Base-by-base conservation (phyloP, 2,113 vertebrate species). In the Poecilia latipinna region DNA sequence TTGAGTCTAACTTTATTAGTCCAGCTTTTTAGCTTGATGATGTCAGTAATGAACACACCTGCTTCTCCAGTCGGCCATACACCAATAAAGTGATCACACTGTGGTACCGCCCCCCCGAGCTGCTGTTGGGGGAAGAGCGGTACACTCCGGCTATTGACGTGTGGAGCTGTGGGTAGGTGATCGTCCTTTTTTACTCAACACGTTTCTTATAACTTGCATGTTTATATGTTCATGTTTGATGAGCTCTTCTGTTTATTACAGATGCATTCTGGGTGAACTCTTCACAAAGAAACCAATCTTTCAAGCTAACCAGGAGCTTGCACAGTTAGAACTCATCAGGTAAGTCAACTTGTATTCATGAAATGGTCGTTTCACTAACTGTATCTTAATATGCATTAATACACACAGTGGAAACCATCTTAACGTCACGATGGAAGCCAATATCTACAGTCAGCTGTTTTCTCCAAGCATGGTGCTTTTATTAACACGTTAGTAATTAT, bases 221-320 rank as follows among this genome's bases (percentile, higher is more conserved):
- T 35, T 24, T 2, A 10, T 28, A 0, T 60, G 33, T 35, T 72
- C 5, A 4, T 62, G 4, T 39, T 15, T 44, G 60, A n/a, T 37
- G 11, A 19, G 2, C 51, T 7, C 3, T 73, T 68, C 70, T 90
- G 74, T 84, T 68, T 72, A 10, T 89, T 85, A 44, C 92, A 99
- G 98, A 76, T 99, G 98, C 93, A 99, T 99, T 90, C 95, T 99
- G 78, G 98, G 98, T 68, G 98, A 99, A 84, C 95, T 99, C 83
- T 99, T 99, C 92, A 99, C 96, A 75, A 99, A 99, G 95, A 99
- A 98, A 81, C 98, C 98, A 61, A 99, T 99, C 90, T 99, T 99
- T 91, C 98, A 99, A 94, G 98, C 98, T 78, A 99, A 99, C 79
- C 98, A 99, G 91, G 98, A 99, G 91, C 96, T 99, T 66, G 96